Percentiles rank a stretch among this genome's conserved stretches.
phyloP scores from a whole-genome alignment of 2,888 invertebrate genomes.

The Phanerotoma sp. region DNA sequence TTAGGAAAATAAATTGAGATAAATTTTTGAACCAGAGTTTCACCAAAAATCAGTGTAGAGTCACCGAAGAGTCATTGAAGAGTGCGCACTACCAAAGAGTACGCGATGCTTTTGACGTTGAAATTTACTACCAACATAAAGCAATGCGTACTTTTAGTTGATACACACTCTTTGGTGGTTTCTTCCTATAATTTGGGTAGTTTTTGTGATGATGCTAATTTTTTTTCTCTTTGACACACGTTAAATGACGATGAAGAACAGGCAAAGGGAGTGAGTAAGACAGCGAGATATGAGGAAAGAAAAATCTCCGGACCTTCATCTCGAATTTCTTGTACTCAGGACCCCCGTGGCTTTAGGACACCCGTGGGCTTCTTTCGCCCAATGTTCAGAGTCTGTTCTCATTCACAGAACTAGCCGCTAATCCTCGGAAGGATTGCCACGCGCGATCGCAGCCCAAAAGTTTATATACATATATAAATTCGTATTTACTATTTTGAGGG shows the following conservation, averaged over 20 bases:
- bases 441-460: conserved; percentile 23
- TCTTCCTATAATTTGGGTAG: neutral
- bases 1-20: too few species aligned
- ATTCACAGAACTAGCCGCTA: conserved; percentile 24
- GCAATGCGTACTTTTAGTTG: too few species aligned
- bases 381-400: conserved; percentile 14
- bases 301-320: conserved; percentile 18
- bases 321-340: conserved; percentile 27
- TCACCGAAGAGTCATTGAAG: too few species aligned
- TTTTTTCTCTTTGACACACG: conserved; percentile 14
- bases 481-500: conserved; percentile 17
- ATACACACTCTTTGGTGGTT: neutral
- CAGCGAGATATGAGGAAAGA: conserved; percentile 14
- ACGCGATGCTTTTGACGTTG: too few species aligned
- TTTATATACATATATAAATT: neutral
- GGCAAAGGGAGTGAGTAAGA: too few species aligned
- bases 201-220: neutral
- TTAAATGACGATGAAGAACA: conserved; percentile 10
- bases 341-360: conserved; percentile 31
- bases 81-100: too few species aligned
- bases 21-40: too few species aligned
- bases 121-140: too few species aligned
- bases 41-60: too few species aligned
- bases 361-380: conserved; percentile 16
- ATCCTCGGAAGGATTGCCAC: conserved; percentile 33